Percentiles rank a stretch among this genome's conserved stretches.
These are phyloP conservation scores for Trinorchestia longiramus DNA, from an alignment of 1,140 invertebrate species.

Conservation along the genomic window DNA sequence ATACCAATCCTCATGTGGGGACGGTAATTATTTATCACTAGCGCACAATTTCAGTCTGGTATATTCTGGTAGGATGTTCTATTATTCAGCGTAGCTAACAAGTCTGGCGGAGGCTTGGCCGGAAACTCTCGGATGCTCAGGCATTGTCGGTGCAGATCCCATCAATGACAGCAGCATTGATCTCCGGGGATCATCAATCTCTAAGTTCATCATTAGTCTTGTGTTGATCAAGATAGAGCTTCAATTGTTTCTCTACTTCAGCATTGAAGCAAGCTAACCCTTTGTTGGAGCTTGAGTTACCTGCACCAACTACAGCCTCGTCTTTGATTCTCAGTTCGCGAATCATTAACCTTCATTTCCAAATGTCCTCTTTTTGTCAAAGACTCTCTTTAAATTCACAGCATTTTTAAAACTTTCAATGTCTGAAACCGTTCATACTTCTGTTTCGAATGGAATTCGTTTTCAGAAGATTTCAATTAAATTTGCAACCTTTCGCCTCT, in stretches of 20 bases:
- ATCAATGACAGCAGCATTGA: constrained; percentile 44
- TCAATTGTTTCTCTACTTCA: constrained; percentile 48
- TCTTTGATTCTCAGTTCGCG: neutral
- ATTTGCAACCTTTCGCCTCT: neutral
- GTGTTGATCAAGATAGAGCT: constrained; percentile 48
- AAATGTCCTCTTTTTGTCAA: neutral
- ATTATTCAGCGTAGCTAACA: neutral
- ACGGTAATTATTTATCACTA: neutral
- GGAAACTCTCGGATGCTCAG: neutral
- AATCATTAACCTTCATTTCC: neutral
- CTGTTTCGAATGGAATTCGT: neutral
- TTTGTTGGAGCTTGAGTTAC: neutral
- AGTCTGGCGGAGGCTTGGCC: neutral
- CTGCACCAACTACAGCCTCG: neutral
- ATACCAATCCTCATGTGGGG: neutral
- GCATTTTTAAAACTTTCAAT: neutral
- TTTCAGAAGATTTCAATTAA: neutral
- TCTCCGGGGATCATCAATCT: constrained; percentile 33
- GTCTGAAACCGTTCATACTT: neutral
- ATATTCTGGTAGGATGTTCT: neutral
- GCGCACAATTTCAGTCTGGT: neutral
- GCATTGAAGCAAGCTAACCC: constrained; percentile 28
- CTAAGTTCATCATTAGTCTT: constrained; percentile 48
- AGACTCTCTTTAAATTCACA: neutral
- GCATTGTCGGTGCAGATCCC: neutral